Evolutionary conservation across 37 sponge, comb jelly and placozoan genomes (phyloP).

Genomic region (Oscarella lobularis): DNA sequence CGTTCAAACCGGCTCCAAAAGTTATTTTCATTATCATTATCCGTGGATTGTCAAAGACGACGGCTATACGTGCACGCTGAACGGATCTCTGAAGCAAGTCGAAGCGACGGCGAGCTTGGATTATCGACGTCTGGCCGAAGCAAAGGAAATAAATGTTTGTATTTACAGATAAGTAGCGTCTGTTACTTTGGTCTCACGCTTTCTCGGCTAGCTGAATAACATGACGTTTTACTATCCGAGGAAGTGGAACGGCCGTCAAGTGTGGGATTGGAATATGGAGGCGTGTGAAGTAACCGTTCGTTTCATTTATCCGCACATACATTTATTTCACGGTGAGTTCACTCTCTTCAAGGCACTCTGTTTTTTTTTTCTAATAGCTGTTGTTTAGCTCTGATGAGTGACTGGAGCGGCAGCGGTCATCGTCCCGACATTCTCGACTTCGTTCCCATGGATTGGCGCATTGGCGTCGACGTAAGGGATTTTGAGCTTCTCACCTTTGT

Average conservation of each 20-base stretch:
- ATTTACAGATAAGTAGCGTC: neutral
- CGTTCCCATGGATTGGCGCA: neutral
- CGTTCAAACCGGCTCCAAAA: neutral
- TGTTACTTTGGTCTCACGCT: neutral
- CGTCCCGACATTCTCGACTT: neutral
- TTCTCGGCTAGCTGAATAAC: neutral
- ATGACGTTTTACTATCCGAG: neutral
- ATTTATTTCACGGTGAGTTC: neutral
- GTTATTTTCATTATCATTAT: neutral
- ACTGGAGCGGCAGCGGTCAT: neutral
- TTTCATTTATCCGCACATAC: neutral
- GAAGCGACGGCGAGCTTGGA: neutral
- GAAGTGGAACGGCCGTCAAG: neutral
- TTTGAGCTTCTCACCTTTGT: neutral
- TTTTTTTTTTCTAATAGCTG: no score
- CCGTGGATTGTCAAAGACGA: neutral
- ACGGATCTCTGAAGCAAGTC: neutral
- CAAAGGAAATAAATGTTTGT: neutral
- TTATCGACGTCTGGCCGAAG: neutral
- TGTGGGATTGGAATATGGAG: neutral
- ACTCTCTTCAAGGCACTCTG: no score
- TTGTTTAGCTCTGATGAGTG: neutral
- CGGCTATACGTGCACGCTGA: neutral
- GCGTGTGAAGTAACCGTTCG: neutral
- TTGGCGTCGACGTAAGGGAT: neutral